phyloP scores from a whole-genome alignment of 2,797 vertebrate genomes.

The Pseudomugil gertrudae region DNA sequence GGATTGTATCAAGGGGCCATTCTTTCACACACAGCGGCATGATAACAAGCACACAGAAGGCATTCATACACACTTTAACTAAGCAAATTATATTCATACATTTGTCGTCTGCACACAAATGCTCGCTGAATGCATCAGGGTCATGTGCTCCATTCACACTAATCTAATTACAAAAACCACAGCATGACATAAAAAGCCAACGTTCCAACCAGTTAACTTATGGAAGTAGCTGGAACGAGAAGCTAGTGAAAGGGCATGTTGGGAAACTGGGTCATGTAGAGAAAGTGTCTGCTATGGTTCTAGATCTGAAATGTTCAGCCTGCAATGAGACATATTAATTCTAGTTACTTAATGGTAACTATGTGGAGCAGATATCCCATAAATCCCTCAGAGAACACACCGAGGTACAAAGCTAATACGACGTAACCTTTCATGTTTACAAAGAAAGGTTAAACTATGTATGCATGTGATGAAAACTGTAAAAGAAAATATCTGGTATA shows the following conservation, averaged over 20 bases:
- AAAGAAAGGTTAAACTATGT: neutral
- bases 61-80: conserved; percentile 28
- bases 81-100: conserved; percentile 32
- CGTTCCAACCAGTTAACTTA: conserved; percentile 19
- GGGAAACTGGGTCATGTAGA: conserved; percentile 7
- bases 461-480: neutral
- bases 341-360: conserved; percentile 16
- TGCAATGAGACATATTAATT: conserved; percentile 9
- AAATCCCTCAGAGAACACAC: neutral
- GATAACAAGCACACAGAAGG: conserved; percentile 37
- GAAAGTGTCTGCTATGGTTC: neutral
- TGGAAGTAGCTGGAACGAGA: conserved; percentile 6
- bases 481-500: neutral
- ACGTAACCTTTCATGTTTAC: neutral
- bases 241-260: conserved; percentile 10
- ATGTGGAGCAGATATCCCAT: conserved; percentile 14
- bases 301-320: neutral
- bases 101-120: conserved; percentile 1
- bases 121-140: conserved; percentile 10
- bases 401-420: neutral
- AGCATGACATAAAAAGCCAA: conserved; percentile 11
- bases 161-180: conserved; percentile 56
- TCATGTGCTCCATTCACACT: conserved; percentile 65
- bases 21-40: conserved; percentile 31
- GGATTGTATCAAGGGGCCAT: conserved; percentile 34